A percentile compares a stretch with the other conserved stretches of the same genome.
Conservation (phyloP, 2,113 vertebrate species). For the Sula dactylatra region DNA sequence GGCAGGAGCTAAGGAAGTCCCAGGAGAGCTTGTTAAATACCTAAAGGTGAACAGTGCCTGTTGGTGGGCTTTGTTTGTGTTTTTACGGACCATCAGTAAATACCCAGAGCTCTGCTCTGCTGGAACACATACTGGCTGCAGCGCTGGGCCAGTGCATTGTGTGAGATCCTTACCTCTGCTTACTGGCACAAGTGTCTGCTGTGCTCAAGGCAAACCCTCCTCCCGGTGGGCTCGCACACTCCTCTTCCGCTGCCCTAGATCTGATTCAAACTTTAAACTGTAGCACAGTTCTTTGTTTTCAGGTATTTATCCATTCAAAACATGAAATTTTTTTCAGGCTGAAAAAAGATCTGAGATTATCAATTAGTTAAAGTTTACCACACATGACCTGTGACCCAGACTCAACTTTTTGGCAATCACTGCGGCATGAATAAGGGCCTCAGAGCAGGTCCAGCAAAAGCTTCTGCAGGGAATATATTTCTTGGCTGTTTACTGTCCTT, state of each 20-base stretch:
- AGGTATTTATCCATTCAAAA: not conserved
- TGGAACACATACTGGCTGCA: not conserved
- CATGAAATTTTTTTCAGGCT: not conserved
- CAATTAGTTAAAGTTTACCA: not conserved
- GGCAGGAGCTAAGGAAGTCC: conserved; percentile 79
- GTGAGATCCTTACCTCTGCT: not conserved
- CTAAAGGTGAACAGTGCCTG: conserved; percentile 83
- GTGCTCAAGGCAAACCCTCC: not conserved
- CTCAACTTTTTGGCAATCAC: not conserved
- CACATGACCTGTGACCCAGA: not conserved
- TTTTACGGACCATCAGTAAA: not conserved
- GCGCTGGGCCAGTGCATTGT: rapidly evolving
- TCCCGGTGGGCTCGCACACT: not conserved
- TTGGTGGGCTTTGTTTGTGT: not conserved
- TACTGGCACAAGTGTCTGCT: not conserved
- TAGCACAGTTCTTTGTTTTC: not conserved
- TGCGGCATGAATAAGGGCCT: not conserved
- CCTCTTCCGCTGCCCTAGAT: not conserved
- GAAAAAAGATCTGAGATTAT: not conserved
- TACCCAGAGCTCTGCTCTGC: not conserved
- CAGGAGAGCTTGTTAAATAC: conserved; percentile 91
- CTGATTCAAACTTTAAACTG: not conserved
- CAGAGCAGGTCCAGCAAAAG: not conserved
- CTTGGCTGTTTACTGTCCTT: not conserved
- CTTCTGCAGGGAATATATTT: not conserved